Evolutionary conservation across 2,113 vertebrate genomes (phyloP).

Genomic region (Dipodomys merriami): DNA sequence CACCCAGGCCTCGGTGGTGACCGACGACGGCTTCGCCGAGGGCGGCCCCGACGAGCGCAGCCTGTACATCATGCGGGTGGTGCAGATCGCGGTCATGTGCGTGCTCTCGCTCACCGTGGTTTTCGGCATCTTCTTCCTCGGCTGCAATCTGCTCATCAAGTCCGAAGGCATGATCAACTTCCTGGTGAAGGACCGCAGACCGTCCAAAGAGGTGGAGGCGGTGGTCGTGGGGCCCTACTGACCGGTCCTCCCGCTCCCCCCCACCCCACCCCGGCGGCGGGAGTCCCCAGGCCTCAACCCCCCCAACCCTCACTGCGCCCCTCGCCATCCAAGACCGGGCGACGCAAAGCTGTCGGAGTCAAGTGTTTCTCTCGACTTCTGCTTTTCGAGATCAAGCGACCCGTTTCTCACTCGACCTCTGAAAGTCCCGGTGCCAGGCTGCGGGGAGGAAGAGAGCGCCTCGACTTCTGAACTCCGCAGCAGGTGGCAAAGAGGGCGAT

Average conservation of each 20-base stretch:
- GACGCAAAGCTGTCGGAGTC: slow-evolving; percentile 76
- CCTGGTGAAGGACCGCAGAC: slow-evolving; percentile 95
- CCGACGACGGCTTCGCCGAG: slow-evolving; percentile 90
- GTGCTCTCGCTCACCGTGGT: slow-evolving; percentile 98
- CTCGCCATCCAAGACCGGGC: slow-evolving; percentile 24
- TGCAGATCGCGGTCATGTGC: slow-evolving; percentile 99
- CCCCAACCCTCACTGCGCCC: slow-evolving; percentile 19
- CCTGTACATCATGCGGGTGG: slow-evolving; percentile 96
- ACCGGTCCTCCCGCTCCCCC: slow-evolving; percentile 43
- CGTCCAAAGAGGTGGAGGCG: slow-evolving; percentile 96
- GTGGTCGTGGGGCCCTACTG: slow-evolving; percentile 95
- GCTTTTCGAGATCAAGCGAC: slow-evolving; percentile 44
- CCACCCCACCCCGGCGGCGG: neutral
- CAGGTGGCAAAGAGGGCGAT: slow-evolving; percentile 59
- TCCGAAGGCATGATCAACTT: slow-evolving; percentile 99
- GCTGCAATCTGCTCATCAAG: slow-evolving; percentile 99
- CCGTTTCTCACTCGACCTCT: slow-evolving; percentile 36
- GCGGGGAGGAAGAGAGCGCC: neutral
- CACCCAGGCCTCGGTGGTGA: slow-evolving; percentile 95
- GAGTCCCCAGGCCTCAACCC: neutral
- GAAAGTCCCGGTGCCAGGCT: neutral
- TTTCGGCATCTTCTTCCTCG: slow-evolving; percentile 98
- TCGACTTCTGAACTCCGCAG: slow-evolving; percentile 54
- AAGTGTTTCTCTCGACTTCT: slow-evolving; percentile 45
- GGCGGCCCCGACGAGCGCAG: slow-evolving; percentile 92